These are phyloP conservation scores for Nestor notabilis DNA, from an alignment of 2,113 vertebrate species.

Conservation along the genomic window DNA sequence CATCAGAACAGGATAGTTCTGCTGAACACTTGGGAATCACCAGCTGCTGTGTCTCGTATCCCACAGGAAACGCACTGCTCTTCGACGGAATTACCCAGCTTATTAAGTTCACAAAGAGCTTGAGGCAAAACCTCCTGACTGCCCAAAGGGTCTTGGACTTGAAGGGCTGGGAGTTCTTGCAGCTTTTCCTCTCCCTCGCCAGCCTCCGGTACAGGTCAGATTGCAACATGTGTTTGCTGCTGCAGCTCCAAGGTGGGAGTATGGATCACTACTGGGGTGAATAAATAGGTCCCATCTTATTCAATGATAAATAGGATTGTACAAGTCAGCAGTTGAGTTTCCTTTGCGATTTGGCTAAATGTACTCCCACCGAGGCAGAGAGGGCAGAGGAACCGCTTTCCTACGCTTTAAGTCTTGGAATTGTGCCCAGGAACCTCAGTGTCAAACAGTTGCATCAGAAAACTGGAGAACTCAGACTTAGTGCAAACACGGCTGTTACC, in stretches of 20 bases:
- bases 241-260: not conserved
- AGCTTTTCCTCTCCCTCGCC: not conserved
- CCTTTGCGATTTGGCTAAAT: slow-evolving; percentile 17
- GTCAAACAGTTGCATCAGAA: not conserved
- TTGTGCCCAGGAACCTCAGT: not conserved
- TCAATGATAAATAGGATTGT: slow-evolving; percentile 38
- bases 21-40: not conserved
- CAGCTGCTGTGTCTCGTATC: not conserved
- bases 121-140: not conserved
- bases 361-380: not conserved
- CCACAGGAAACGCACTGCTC: not conserved
- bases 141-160: not conserved
- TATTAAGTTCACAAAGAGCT: not conserved
- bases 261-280: not conserved
- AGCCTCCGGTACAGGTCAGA: not conserved
- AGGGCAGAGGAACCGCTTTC: not conserved
- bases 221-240: not conserved
- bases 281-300: not conserved
- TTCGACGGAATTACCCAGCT: not conserved
- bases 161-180: not conserved
- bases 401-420: not conserved
- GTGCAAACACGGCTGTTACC: not conserved
- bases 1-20: not conserved
- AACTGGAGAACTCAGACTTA: not conserved
- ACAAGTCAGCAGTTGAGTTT: not conserved